Base-by-base conservation (phyloP, 2,888 invertebrate genomes). In the Pammene aurita region DNA sequence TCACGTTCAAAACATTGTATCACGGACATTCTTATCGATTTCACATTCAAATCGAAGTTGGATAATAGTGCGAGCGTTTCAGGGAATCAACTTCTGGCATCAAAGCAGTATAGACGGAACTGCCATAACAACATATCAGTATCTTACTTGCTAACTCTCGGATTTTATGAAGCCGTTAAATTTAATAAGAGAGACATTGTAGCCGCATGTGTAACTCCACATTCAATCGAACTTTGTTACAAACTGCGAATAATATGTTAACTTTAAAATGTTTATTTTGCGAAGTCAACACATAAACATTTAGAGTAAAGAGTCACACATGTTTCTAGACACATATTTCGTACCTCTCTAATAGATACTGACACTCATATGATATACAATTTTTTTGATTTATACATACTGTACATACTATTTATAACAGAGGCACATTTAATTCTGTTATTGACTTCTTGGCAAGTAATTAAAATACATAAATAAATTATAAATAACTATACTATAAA, bases 271-370 rank as follows among this genome's bases (percentile, higher is more conserved):
- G 61, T 72, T 74, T 73, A 74, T 61, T 55, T 66, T 57, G 52
- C 58, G 60, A 67, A 74, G 70, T 74, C 72, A 74, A 70, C 74
- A 66, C 72, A 65, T 66, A 67, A 72, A 72, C 72, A 74, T 72
- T 74, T 67, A 38, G 60, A 72, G 67, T 62, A 63, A 71, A 61
- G 71, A 60, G 71, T 54, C 71, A 73, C 74, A 73, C 72, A 71
- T 73, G 70, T 71, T 67, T 70, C 58, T 66, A 67, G 66, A 72
- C n/a, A n/a, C n/a, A n/a, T 67, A 67, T 64, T 67, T 71, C 67
- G 67, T 67, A 55, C 46, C 34, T 61, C 58, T 41, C 44, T 58
- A 67, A 71, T 67, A 71, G 60, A 35, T 11, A 26, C 66, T 16
- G 42, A 16, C 54, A 60, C 64, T 64, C 55, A 13, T 58, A 7